A percentile compares a stretch with the other conserved stretches of the same genome.
These are phyloP conservation scores for Julus scanicus DNA, from an alignment of 2,888 invertebrate species.

Conservation along the genomic window DNA sequence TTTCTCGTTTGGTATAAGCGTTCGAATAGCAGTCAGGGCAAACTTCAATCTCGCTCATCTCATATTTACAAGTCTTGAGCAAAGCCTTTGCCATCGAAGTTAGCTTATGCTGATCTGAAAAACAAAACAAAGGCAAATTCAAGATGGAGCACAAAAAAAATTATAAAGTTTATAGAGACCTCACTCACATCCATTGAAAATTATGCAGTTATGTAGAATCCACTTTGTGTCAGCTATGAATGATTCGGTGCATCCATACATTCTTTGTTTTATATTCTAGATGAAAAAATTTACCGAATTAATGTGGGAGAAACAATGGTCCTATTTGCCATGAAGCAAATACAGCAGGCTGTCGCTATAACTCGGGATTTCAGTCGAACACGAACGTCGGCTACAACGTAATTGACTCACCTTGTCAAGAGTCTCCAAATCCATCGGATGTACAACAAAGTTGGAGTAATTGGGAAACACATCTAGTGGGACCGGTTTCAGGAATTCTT, in stretches of 20 bases:
- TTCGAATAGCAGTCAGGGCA: conserved; percentile 92
- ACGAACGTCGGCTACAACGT: not conserved
- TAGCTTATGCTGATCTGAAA: conserved; percentile 74
- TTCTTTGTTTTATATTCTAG: conserved; percentile 78
- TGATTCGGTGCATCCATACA: conserved; percentile 87
- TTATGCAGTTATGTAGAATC: conserved; percentile 92
- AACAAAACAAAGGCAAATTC: not conserved
- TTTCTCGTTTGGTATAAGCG: conserved; percentile 80
- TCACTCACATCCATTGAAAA: conserved; percentile 84
- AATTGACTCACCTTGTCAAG: conserved; percentile 70
- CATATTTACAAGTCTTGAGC: conserved; percentile 85
- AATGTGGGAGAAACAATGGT: no score
- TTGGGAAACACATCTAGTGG: conserved; percentile 77
- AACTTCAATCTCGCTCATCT: conserved; percentile 91
- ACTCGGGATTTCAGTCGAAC: not conserved
- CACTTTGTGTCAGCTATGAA: conserved; percentile 91
- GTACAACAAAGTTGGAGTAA: conserved; percentile 83
- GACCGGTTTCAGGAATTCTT: conserved; percentile 82
- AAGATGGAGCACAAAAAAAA: conserved; percentile 60
- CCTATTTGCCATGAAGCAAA: no score
- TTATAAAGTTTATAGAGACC: no score
- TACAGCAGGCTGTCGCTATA: no score
- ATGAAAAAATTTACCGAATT: no score
- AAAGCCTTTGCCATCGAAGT: conserved; percentile 81
- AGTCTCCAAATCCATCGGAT: conserved; percentile 85